Evolutionary conservation across 2,113 vertebrate species (phyloP).

Genomic region (Toxostoma redivivum): DNA sequence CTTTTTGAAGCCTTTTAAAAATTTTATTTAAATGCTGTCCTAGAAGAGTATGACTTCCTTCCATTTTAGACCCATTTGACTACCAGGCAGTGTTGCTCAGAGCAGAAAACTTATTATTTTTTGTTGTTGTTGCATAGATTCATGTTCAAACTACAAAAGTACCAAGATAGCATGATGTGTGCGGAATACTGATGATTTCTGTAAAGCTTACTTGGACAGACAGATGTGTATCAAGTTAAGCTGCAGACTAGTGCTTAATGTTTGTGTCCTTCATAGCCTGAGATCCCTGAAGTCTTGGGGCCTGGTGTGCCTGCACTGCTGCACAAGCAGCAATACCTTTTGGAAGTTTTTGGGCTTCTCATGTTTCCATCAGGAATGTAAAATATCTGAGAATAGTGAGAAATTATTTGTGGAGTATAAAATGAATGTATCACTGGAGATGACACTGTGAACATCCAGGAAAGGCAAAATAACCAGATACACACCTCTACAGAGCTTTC

Average conservation of each 20-base stretch:
- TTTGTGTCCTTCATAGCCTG: not conserved
- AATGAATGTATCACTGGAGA: not conserved
- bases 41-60: not conserved
- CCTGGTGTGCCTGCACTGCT: not conserved
- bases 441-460: not conserved
- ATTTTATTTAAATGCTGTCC: not conserved
- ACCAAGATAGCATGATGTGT: not conserved
- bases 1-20: not conserved
- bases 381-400: not conserved
- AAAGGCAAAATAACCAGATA: not conserved
- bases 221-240: not conserved
- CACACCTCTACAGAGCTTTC: not conserved
- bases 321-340: not conserved
- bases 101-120: not conserved
- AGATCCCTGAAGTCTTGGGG: not conserved
- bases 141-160: not conserved
- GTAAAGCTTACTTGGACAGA: not conserved
- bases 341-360: not conserved
- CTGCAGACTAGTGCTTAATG: not conserved
- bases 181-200: not conserved
- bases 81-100: not conserved
- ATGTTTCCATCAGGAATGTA: not conserved
- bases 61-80: not conserved
- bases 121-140: not conserved
- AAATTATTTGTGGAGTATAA: not conserved